These are phyloP conservation scores for Sciurus vulgaris DNA, from an alignment of 2,797 vertebrate species.

Conservation along the genomic window DNA sequence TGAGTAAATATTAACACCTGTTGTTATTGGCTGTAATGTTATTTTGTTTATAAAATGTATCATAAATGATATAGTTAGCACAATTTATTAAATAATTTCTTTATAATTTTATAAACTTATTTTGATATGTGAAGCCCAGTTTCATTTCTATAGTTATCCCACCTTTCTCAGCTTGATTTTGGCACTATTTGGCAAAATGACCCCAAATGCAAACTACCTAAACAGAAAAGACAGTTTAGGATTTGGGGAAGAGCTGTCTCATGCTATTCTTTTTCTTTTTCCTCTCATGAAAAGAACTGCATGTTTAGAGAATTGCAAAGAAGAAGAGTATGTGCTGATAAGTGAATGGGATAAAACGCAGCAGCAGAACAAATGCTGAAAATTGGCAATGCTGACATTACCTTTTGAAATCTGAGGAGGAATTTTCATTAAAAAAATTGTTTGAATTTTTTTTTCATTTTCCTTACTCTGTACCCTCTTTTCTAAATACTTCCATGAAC, in stretches of 20 bases:
- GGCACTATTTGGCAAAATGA: slow-evolving; percentile 57
- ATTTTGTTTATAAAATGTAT: slow-evolving; percentile 16
- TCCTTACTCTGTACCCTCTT: background rate
- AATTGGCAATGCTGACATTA: background rate
- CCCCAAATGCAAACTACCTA: slow-evolving; percentile 67
- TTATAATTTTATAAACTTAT: background rate
- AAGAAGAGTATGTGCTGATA: slow-evolving; percentile 1
- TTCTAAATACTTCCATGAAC: slow-evolving; percentile 37
- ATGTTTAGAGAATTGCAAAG: slow-evolving; percentile 21
- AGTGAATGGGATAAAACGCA: slow-evolving; percentile 46
- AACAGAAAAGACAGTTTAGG: background rate
- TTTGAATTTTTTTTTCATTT: background rate
- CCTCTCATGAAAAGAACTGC: slow-evolving; percentile 41
- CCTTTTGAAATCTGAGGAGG: background rate
- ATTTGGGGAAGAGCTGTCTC: background rate
- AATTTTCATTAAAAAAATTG: slow-evolving; percentile 51
- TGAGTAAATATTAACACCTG: slow-evolving; percentile 73
- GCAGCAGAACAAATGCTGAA: background rate
- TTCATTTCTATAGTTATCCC: slow-evolving; percentile 74
- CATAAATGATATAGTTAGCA: slow-evolving; percentile 67
- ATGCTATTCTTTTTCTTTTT: background rate
- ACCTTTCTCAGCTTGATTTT: slow-evolving; percentile 72
- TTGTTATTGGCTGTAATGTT: slow-evolving; percentile 63
- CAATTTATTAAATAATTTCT: slow-evolving; percentile 64
- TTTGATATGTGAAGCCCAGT: slow-evolving; percentile 62